Base-by-base conservation (phyloP, 2,888 invertebrate species). In the Sialis lutaria region DNA sequence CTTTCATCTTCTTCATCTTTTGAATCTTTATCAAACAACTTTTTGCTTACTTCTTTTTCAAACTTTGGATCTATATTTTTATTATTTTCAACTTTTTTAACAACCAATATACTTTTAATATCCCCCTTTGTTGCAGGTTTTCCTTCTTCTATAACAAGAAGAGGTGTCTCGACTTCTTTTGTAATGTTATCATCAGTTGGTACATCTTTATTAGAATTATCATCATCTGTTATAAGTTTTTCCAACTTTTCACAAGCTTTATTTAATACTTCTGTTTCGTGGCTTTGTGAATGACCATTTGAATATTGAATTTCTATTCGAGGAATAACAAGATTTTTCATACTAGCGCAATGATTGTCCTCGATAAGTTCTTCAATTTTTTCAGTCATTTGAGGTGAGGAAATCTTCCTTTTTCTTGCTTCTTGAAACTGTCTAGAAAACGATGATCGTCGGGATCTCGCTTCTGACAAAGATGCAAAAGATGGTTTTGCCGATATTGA, bases 291-390 rank as follows among this genome's bases (percentile, higher is more conserved):
- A 13, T 13, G 10, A 40, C 13, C 13, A 13, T 40, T 40, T 40
- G 10, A 13, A 40, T 40, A 40, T n/a, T 13, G 13, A 10, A 13
- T 13, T 10, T 9, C 35, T 35, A n/a, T 35, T 40, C 13, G 4
- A 9, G 10, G 9, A 35, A n/a, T 40, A 6, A 5, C 6, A 5
- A 31, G 42, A 32, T 22, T 42, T 55, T 70, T 70, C 1, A 69
- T 58, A 32, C 69, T 68, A 0, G 69, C 69, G 53, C 68, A 70
- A 51, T 70, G 69, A 58, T 70, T 70, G 53, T 68, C 67, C 62
- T 69, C 70, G 22, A 68, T 22, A 22, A 22, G 55, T 51, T 57
- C 57, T 44, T 53, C 53, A 31, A 60, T 55, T 9, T 45, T 45
- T 2, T 8, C 12, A 32, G 52, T 49, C 8, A 54, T 53, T 47